Conservation (phyloP, 2,888 invertebrate species). For the Eumerus sabulonum region DNA sequence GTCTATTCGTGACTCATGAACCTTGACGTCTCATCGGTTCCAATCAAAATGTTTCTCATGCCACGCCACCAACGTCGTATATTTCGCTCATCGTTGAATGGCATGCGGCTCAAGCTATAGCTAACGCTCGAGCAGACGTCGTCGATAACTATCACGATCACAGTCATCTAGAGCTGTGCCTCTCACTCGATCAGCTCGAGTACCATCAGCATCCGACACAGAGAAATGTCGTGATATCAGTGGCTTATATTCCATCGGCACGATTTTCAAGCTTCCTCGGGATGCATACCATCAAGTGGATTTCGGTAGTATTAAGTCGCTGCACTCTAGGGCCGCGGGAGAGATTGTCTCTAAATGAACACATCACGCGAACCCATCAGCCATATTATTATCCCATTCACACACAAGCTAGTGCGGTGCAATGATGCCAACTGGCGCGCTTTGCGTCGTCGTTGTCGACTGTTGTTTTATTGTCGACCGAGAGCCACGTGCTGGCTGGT, state of each 20-base stretch:
- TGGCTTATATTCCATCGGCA: slow-evolving; percentile 65
- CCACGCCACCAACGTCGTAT: slow-evolving; percentile 53
- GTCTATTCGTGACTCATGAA: too few relatives aligned
- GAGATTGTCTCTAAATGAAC: slow-evolving; percentile 57
- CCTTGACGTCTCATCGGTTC: too few relatives aligned
- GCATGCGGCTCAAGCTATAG: slow-evolving; percentile 8
- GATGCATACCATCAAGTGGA: slow-evolving; percentile 16
- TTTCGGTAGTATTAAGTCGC: slow-evolving; percentile 48
- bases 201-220: too few relatives aligned
- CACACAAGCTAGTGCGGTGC: too few relatives aligned
- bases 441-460: slow-evolving; percentile 25
- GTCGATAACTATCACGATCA: slow-evolving; percentile 65
- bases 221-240: slow-evolving; percentile 59
- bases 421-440: too few relatives aligned
- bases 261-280: slow-evolving; percentile 38
- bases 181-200: too few relatives aligned
- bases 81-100: slow-evolving; percentile 42
- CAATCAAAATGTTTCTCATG: too few relatives aligned
- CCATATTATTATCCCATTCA: slow-evolving; percentile 68
- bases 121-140: slow-evolving; percentile 40
- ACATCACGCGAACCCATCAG: slow-evolving; percentile 66
- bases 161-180: slow-evolving; percentile 34
- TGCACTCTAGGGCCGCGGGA: slow-evolving; percentile 23
- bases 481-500: slow-evolving; percentile 63
- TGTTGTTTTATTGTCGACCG: slow-evolving; percentile 54